Conservation (phyloP, 2,888 invertebrate genomes). For the Ophion ventricosus region DNA sequence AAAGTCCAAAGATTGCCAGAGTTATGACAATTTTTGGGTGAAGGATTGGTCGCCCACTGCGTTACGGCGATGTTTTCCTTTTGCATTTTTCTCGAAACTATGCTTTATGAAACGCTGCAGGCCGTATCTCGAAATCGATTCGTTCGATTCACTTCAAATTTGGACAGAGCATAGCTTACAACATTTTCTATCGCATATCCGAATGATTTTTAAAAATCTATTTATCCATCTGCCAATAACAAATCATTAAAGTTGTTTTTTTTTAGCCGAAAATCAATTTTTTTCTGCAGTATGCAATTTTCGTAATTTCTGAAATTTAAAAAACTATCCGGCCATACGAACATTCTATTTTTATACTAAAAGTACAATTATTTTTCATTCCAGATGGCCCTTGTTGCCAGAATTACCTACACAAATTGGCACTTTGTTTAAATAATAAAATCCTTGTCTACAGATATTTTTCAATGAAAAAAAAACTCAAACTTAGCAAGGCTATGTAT, state of each 20-base stretch:
- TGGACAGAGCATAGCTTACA: too few relatives aligned
- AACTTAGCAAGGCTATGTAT: too few relatives aligned
- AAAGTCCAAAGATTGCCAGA: too few relatives aligned
- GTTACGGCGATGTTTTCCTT: background rate
- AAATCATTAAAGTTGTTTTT: background rate
- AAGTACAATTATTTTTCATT: background rate
- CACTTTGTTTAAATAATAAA: background rate
- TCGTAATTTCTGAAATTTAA: background rate
- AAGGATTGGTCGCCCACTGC: too few relatives aligned
- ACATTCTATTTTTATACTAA: background rate
- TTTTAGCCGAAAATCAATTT: background rate
- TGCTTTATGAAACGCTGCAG: background rate
- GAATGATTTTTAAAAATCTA: background rate
- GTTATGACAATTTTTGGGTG: too few relatives aligned
- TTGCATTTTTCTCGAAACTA: background rate
- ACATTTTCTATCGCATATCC: background rate
- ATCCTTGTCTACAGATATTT: background rate
- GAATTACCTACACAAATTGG: background rate
- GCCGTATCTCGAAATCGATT: too few relatives aligned
- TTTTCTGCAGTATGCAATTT: background rate
- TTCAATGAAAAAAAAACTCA: too few relatives aligned
- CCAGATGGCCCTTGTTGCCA: background rate
- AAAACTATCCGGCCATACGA: background rate
- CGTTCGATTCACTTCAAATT: too few relatives aligned
- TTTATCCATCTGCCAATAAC: background rate